Conservation (phyloP, 2,797 vertebrate species). For the Lophura swinhoii region DNA sequence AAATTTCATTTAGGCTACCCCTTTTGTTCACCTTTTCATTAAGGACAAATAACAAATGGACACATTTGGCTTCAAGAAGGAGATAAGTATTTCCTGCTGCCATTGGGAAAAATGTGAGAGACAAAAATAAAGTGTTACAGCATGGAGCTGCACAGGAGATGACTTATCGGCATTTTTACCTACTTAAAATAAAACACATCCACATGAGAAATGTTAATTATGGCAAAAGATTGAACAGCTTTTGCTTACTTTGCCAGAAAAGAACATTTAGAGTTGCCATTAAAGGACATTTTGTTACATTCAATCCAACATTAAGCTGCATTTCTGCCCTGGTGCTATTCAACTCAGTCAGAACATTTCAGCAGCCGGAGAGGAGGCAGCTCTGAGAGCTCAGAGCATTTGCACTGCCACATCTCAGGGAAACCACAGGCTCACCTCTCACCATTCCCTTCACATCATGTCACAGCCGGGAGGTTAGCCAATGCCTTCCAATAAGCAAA, state of each 20-base stretch:
- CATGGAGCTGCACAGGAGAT: not conserved
- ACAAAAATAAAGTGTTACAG: not conserved
- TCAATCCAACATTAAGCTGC: not conserved
- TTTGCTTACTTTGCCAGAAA: not conserved
- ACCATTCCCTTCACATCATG: too few species aligned
- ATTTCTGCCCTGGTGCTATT: conserved; percentile 10
- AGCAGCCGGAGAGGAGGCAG: conserved; percentile 31
- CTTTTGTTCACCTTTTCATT: not conserved
- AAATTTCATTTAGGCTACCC: not conserved
- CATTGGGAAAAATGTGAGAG: not conserved
- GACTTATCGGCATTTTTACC: not conserved
- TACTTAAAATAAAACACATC: not conserved
- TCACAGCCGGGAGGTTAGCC: not conserved
- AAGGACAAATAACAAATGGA: not conserved
- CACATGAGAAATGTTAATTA: not conserved
- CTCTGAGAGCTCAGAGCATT: not conserved
- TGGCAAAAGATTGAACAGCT: not conserved
- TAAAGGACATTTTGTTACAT: not conserved
- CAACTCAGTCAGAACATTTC: not conserved
- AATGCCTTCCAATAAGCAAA: not conserved
- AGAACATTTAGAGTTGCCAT: not conserved
- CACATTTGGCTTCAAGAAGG: not conserved
- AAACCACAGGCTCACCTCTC: not conserved
- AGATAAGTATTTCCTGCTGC: not conserved
- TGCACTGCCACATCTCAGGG: not conserved